Conservation (phyloP, 2,113 vertebrate genomes). For the Setophaga petechia region DNA sequence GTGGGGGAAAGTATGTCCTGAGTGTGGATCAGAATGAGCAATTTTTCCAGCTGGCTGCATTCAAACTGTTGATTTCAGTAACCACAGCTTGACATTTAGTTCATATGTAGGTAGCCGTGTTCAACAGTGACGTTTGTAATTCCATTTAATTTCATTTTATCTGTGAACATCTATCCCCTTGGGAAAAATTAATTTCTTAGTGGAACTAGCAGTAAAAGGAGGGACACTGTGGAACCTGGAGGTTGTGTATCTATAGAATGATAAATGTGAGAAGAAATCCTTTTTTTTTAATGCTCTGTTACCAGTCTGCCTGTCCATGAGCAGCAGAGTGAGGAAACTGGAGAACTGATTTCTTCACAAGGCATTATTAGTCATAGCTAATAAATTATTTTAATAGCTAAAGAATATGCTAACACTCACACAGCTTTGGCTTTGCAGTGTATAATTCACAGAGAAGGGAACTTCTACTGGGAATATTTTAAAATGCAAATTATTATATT, state of each 20-base stretch:
- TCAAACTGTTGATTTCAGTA: slow-evolving; percentile 1
- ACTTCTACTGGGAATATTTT: background rate
- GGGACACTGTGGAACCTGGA: background rate
- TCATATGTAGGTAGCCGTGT: background rate
- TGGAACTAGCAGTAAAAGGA: background rate
- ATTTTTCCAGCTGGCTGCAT: slow-evolving; percentile 8
- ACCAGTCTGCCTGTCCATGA: background rate
- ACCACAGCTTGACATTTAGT: background rate
- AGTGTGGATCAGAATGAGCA: slow-evolving; percentile 1
- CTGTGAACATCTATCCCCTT: background rate
- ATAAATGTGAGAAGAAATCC: background rate
- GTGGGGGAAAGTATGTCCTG: background rate
- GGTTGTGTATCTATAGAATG: background rate
- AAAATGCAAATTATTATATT: background rate
- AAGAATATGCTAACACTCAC: background rate
- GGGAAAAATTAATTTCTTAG: background rate
- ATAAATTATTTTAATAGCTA: background rate
- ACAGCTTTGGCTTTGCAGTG: background rate
- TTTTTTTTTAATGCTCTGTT: background rate
- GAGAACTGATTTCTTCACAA: background rate
- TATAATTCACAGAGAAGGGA: background rate
- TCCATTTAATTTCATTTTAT: background rate
- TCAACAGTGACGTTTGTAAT: background rate
- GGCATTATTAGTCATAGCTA: background rate
- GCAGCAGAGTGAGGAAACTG: background rate